Conservation (phyloP, 35 echinoderm and acorn worm species). For the Ptychodera flava region DNA sequence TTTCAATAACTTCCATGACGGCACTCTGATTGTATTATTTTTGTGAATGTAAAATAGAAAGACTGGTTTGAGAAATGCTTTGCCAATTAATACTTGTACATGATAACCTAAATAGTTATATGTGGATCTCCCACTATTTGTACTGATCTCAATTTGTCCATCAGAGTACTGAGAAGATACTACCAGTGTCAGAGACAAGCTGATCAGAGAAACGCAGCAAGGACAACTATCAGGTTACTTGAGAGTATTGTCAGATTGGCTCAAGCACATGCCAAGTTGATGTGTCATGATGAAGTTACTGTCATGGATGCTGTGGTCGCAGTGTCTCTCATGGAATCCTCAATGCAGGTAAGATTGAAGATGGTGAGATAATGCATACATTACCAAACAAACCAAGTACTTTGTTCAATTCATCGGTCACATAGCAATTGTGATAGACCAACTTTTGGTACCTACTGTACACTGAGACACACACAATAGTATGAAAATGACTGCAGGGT, state of each 20-base stretch:
- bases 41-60: neutral
- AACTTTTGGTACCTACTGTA: too few relatives aligned
- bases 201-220: constrained; percentile 75
- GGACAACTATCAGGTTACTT: constrained; percentile 83
- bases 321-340: constrained; percentile 89
- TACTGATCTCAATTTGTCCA: too few relatives aligned
- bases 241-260: constrained; percentile 81
- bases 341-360: constrained; percentile 64
- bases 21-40: neutral
- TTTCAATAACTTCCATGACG: neutral
- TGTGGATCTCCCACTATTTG: too few relatives aligned
- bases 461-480: too few relatives aligned
- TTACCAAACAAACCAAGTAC: too few relatives aligned
- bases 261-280: constrained; percentile 80
- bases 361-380: too few relatives aligned
- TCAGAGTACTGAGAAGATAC: constrained; percentile 77
- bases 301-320: constrained; percentile 89
- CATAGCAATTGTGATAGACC: too few relatives aligned
- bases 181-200: constrained; percentile 92
- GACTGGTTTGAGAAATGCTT: too few relatives aligned
- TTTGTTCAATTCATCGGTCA: too few relatives aligned
- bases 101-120: too few relatives aligned
- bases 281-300: constrained; percentile 64
- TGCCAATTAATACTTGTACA: too few relatives aligned
- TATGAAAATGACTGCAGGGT: too few relatives aligned